Evolutionary conservation across 1,140 invertebrate species (phyloP).

Genomic region (Grapholita molesta): DNA sequence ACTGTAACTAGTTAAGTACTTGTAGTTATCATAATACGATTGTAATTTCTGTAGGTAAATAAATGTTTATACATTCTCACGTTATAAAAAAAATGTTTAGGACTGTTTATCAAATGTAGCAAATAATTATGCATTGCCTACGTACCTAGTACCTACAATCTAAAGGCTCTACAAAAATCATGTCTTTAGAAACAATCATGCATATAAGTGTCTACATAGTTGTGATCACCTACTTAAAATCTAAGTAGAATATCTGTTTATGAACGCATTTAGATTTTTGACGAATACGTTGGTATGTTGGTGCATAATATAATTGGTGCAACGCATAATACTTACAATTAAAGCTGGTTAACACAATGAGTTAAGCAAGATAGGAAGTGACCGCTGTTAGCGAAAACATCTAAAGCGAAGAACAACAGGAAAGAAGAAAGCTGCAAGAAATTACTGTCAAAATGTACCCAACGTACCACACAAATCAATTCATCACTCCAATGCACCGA

Average conservation of each 20-base stretch:
- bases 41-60: too few relatives aligned
- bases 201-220: too few relatives aligned
- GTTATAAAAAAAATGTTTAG: too few relatives aligned
- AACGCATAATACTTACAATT: background rate
- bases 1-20: too few relatives aligned
- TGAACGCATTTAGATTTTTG: background rate
- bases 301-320: background rate
- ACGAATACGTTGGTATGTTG: background rate
- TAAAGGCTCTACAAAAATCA: background rate
- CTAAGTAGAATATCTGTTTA: background rate
- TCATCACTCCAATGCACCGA: slow-evolving; percentile 32
- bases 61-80: too few relatives aligned
- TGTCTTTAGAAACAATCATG: background rate
- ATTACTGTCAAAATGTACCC: slow-evolving; percentile 66
- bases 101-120: background rate
- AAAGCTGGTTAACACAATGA: background rate
- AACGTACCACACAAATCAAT: slow-evolving; percentile 53
- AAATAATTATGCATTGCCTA: background rate
- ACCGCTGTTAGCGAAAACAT: slow-evolving; percentile 15
- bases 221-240: too few relatives aligned
- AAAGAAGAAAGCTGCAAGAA: slow-evolving; percentile 20
- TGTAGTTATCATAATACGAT: too few relatives aligned
- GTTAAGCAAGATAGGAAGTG: background rate
- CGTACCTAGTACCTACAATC: background rate
- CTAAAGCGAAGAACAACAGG: slow-evolving; percentile 21